A percentile compares a stretch with the other conserved stretches of the same genome.
Conservation (phyloP, 2,888 invertebrate species). For the Brenthis daphne region DNA sequence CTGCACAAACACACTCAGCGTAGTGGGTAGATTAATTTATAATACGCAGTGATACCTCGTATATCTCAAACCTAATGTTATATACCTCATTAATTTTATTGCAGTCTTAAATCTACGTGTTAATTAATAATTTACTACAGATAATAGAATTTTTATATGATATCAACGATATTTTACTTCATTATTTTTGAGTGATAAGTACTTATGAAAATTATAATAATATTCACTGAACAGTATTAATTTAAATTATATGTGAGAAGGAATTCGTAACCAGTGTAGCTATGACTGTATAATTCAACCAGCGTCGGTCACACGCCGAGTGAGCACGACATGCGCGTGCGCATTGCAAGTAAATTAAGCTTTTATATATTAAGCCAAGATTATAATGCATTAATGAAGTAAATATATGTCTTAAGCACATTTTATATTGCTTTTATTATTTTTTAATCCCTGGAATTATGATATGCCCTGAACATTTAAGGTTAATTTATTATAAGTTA, state of each 20-base stretch:
- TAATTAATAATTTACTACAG: too few species aligned
- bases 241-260: conserved; percentile 10
- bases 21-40: too few species aligned
- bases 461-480: too few species aligned
- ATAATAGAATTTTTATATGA: too few species aligned
- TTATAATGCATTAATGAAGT: conserved; percentile 5
- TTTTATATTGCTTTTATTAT: not conserved
- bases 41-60: too few species aligned
- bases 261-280: conserved; percentile 14
- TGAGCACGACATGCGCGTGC: conserved; percentile 71
- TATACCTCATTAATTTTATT: too few species aligned
- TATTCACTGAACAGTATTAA: conserved; percentile 3
- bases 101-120: too few species aligned
- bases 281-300: conserved; percentile 33
- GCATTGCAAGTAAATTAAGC: conserved; percentile 64
- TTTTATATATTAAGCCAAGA: conserved; percentile 33
- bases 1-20: too few species aligned
- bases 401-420: not conserved
- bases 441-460: too few species aligned
- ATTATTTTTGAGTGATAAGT: not conserved
- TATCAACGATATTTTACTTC: not conserved
- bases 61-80: too few species aligned
- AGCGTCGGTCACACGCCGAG: conserved; percentile 60
- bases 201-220: not conserved
- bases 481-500: too few species aligned